Conservation (phyloP, 2,797 vertebrate genomes). For the Danio kyathit region DNA sequence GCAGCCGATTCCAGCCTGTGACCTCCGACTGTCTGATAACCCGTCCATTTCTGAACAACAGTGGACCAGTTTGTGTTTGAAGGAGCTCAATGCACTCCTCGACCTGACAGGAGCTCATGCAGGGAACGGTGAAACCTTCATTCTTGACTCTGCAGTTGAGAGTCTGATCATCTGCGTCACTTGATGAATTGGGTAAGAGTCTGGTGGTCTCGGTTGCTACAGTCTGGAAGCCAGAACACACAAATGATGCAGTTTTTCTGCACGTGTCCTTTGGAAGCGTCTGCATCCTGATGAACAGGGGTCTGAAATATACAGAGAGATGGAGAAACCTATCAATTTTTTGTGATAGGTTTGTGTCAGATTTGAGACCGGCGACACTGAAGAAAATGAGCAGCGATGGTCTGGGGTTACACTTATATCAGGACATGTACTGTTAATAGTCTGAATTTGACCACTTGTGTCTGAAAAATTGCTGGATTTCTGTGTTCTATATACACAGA, state of each 20-base stretch:
- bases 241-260: background rate
- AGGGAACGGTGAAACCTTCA: background rate
- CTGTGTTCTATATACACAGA: no score
- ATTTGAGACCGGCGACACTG: no score
- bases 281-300: no score
- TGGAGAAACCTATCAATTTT: no score
- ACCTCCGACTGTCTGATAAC: background rate
- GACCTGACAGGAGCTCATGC: background rate
- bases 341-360: no score
- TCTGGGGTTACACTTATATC: no score
- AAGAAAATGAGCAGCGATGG: no score
- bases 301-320: no score
- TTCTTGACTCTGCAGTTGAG: background rate
- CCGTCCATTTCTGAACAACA: background rate
- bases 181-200: background rate
- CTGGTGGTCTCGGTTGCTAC: background rate
- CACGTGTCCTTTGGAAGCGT: no score
- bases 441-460: no score
- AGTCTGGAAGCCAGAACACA: conserved; percentile 1
- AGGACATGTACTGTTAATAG: no score
- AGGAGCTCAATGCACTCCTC: background rate
- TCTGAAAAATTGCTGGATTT: no score
- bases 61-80: background rate
- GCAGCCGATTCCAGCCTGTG: background rate
- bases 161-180: background rate